Evolutionary conservation across 2,888 invertebrate genomes (phyloP).

Genomic region (Fissipunctia ypsillon): DNA sequence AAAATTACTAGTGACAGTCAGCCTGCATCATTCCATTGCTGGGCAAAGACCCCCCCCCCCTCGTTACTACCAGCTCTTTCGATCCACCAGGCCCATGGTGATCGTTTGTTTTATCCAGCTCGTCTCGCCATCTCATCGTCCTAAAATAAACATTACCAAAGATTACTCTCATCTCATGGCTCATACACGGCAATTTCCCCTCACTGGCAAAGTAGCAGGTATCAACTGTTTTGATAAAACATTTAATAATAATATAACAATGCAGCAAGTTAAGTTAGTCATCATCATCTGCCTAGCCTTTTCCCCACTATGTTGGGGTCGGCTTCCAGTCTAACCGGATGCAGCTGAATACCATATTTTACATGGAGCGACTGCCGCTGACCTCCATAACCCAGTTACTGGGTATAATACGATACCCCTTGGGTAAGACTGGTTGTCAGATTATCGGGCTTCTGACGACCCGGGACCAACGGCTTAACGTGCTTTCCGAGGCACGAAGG

Average conservation of each 20-base stretch:
- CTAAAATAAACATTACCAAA: background rate
- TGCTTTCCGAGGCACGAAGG: too few relatives aligned
- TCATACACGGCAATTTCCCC: background rate
- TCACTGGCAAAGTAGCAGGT: slow-evolving; percentile 1
- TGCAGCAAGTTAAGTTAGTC: slow-evolving; percentile 43
- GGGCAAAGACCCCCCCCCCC: background rate
- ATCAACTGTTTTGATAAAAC: slow-evolving; percentile 29
- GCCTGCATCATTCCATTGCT: background rate
- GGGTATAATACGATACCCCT: too few relatives aligned
- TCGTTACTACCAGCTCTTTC: background rate
- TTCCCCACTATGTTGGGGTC: too few relatives aligned
- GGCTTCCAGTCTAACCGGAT: too few relatives aligned
- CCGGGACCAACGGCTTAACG: too few relatives aligned
- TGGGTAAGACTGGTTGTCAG: too few relatives aligned
- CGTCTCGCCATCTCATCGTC: background rate
- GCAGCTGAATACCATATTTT: too few relatives aligned
- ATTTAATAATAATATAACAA: slow-evolving; percentile 42
- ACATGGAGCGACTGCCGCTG: too few relatives aligned
- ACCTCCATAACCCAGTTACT: too few relatives aligned
- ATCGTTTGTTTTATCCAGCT: background rate
- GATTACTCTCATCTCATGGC: background rate
- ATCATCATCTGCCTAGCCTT: too few relatives aligned
- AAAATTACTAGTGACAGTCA: background rate
- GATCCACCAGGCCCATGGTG: background rate
- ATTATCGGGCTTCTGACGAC: too few relatives aligned